A percentile compares a stretch with the other conserved stretches of the same genome.
phyloP scores from a whole-genome alignment of 2,797 vertebrate species.

The Sternarchorhynchus goeldii region DNA sequence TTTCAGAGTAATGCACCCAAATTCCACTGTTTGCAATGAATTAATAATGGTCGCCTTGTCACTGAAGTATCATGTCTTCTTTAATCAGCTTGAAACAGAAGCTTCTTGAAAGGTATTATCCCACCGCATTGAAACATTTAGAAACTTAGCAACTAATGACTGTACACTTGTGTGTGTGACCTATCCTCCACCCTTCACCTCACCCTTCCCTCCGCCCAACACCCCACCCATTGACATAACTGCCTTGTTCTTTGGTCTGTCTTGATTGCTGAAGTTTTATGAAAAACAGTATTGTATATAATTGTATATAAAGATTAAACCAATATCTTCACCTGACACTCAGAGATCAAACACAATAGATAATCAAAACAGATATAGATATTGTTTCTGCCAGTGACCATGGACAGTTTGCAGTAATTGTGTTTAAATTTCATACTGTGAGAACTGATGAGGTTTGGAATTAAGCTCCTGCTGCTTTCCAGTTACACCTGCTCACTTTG shows the following conservation, averaged over 20 bases:
- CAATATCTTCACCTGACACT: background rate
- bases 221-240: background rate
- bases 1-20: constrained; percentile 93
- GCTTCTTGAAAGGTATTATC: constrained; percentile 80
- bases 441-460: no score
- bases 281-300: constrained; percentile 25
- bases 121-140: constrained; percentile 77
- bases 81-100: constrained; percentile 82
- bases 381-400: background rate
- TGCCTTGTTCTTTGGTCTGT: background rate
- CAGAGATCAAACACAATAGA: background rate
- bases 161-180: constrained; percentile 52
- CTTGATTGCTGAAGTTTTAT: constrained; percentile 10
- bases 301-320: constrained; percentile 15
- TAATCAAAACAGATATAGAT: background rate
- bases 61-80: constrained; percentile 90
- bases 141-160: constrained; percentile 66
- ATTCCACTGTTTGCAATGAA: constrained; percentile 94
- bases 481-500: no score
- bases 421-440: no score
- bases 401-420: background rate
- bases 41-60: constrained; percentile 90
- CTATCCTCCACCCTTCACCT: constrained; percentile 12
- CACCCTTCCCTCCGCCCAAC: constrained; percentile 41
- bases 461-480: no score